These are phyloP conservation scores for Archips crataeganus DNA, from an alignment of 2,888 invertebrate genomes.

Conservation along the genomic window DNA sequence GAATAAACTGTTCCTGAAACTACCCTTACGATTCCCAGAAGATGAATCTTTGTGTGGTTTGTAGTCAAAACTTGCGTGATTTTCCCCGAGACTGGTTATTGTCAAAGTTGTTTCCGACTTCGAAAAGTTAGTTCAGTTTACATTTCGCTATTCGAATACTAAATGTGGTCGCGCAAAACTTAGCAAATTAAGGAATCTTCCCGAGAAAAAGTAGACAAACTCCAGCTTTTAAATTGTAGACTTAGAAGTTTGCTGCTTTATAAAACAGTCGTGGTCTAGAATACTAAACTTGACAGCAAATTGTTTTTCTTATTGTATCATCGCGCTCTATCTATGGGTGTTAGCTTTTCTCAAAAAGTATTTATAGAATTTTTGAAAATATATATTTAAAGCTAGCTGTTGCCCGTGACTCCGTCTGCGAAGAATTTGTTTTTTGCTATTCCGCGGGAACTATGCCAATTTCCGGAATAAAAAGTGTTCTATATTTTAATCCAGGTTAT, in stretches of 20 bases:
- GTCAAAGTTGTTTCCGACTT: constrained; percentile 65
- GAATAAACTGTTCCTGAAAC: constrained; percentile 3
- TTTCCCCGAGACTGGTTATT: constrained; percentile 66
- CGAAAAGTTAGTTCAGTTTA: constrained; percentile 60
- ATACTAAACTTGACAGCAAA: constrained; percentile 2
- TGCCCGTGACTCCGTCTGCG: too few species aligned
- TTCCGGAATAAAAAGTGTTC: too few species aligned
- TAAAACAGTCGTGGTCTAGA: constrained; percentile 9
- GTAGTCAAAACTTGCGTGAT: constrained; percentile 52
- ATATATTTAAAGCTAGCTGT: neutral
- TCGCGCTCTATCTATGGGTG: neutral
- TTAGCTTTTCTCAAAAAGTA: neutral
- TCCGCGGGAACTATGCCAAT: too few species aligned
- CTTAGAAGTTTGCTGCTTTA: constrained; percentile 34
- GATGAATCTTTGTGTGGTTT: constrained; percentile 32
- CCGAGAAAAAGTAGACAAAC: constrained; percentile 55
- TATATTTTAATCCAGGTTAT: too few species aligned
- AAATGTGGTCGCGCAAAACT: constrained; percentile 59
- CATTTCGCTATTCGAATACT: constrained; percentile 66
- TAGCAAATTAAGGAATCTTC: constrained; percentile 47
- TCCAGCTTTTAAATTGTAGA: constrained; percentile 49
- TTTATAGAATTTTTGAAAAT: neutral
- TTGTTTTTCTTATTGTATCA: neutral
- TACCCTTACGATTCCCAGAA: constrained; percentile 9
- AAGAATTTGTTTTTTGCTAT: too few species aligned